Conservation (phyloP, 2,113 vertebrate species). For the Mandrillus leucophaeus region DNA sequence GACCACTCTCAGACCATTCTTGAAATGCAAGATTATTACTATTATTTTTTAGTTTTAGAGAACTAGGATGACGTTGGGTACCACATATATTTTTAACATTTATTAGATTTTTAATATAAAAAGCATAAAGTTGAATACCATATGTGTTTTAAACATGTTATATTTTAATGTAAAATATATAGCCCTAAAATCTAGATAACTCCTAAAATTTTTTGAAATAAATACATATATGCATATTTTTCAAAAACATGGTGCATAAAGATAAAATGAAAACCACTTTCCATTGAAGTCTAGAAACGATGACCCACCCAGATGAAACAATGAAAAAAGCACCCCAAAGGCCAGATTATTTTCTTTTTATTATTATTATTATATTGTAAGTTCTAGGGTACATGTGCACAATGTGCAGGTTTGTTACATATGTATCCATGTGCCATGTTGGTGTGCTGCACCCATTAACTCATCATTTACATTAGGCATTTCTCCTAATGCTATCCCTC, state of each 20-base stretch:
- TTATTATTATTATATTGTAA: no score
- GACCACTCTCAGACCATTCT: neutral
- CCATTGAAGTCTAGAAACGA: neutral
- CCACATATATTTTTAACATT: neutral
- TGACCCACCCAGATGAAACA: neutral
- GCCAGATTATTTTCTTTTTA: neutral
- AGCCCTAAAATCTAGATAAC: neutral
- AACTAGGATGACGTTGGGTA: neutral
- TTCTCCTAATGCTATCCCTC: no score
- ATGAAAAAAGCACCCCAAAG: neutral
- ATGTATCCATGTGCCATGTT: no score
- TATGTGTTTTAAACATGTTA: neutral
- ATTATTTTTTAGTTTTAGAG: neutral
- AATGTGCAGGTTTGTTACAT: no score
- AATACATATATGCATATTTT: neutral
- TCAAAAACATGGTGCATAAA: neutral
- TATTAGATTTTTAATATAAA: neutral
- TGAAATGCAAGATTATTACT: neutral
- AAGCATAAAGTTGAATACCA: neutral
- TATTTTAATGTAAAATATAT: neutral
- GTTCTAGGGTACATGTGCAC: no score
- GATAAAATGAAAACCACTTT: neutral
- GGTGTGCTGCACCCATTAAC: no score
- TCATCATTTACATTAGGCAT: no score
- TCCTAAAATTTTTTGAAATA: neutral